Evolutionary conservation across 2,113 vertebrate genomes (phyloP).

Genomic region (Tor tambroides): DNA sequence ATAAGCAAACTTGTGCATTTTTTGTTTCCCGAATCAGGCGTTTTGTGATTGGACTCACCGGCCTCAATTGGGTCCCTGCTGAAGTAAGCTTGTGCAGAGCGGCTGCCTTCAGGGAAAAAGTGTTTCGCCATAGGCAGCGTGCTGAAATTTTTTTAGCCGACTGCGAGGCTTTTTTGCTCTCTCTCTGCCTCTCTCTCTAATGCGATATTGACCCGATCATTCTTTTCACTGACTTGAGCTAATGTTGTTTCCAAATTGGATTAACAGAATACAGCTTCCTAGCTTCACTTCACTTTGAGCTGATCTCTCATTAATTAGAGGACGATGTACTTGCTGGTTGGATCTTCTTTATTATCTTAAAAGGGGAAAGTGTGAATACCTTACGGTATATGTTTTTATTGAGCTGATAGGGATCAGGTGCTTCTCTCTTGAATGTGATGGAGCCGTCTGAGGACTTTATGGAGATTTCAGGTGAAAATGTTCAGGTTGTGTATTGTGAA

Average conservation of each 20-base stretch:
- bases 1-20: conserved; percentile 58
- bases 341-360: conserved; percentile 10
- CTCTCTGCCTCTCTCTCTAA: conserved; percentile 44
- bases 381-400: background rate
- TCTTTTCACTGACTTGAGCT: conserved; percentile 48
- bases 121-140: conserved; percentile 67
- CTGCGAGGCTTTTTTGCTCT: conserved; percentile 46
- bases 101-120: conserved; percentile 66
- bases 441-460: conserved; percentile 47
- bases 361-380: background rate
- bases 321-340: conserved; percentile 15
- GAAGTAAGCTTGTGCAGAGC: conserved; percentile 63
- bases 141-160: conserved; percentile 51
- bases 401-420: conserved; percentile 8
- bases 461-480: conserved; percentile 45
- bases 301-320: conserved; percentile 19
- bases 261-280: conserved; percentile 34
- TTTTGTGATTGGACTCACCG: conserved; percentile 59
- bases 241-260: conserved; percentile 50
- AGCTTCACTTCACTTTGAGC: conserved; percentile 29
- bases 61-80: conserved; percentile 62
- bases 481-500: conserved; percentile 56
- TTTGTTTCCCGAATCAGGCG: conserved; percentile 48
- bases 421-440: conserved; percentile 22
- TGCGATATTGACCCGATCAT: conserved; percentile 58